Base-by-base conservation (phyloP, 2,113 vertebrate genomes). In the Thunnus thynnus region DNA sequence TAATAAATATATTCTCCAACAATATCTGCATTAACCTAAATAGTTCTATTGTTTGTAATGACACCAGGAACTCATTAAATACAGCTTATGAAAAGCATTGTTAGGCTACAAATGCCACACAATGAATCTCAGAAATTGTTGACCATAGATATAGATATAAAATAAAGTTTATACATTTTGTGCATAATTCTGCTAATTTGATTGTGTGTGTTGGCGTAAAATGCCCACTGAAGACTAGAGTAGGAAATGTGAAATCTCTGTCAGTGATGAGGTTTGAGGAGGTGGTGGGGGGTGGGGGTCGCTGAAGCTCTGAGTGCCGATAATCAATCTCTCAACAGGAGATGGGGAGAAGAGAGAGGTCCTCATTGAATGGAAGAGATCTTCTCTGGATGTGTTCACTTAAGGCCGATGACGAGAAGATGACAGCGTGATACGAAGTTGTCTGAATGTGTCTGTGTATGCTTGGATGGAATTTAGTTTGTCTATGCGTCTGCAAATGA, bases 301-400 rank as follows among this genome's bases (percentile, higher is more conserved):
- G 41, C 74, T 84, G 80, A 78, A 60, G 65, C 62, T 69, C 50
- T 36, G 54, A 66, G 55, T 14, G 47, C 65, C 56, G 41, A 79
- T 68, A 60, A 86, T 81, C 76, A 72, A 70, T 89, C 41, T 75
- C 74, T 69, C 71, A 52, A 68, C 79, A 81, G 58, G 69, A 78
- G 64, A 70, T 18, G 12, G 6, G 50, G 27, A 27, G 32, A 73
- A 20, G 17, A 83, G 25, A 61, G 62, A 75, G 36, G n/a, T 12
- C 51, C 16, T 64, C 5, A 3, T 32, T 73, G 67, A 60, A 68
- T 47, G 44, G 70, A 70, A 48, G 32, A 25, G 30, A 48, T 78
- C 69, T 54, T 79, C 60, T 61, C 25, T 27, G 14, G 48, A 22
- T 41, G 73, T 80, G 36, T 54, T 82, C 69, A 74, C 32, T 54